Evolutionary conservation across 2,888 invertebrate species (phyloP).

Genomic region (Agonopterix heracliana): DNA sequence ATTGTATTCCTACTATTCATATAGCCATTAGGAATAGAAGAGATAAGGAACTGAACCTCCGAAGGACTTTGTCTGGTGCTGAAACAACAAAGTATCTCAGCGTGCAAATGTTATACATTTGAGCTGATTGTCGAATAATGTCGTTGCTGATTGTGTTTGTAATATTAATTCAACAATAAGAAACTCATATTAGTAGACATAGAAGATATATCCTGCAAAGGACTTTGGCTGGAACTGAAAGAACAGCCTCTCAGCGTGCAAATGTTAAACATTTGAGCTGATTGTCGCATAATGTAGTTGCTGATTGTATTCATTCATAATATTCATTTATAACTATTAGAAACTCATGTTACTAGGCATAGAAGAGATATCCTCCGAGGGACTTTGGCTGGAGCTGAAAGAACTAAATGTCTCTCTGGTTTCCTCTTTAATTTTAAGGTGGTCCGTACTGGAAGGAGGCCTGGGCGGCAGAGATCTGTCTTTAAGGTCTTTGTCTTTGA

Average conservation of each 20-base stretch:
- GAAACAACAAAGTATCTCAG: constrained; percentile 38
- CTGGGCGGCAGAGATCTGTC: constrained; percentile 33
- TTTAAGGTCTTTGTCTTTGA: constrained; percentile 67
- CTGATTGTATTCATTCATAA: no score
- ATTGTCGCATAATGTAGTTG: no score
- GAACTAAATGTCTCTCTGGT: constrained; percentile 86
- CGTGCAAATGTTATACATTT: no score
- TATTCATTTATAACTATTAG: constrained; percentile 16
- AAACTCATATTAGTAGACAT: no score
- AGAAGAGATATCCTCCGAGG: constrained; percentile 69
- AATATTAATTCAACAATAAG: no score
- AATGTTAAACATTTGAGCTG: no score
- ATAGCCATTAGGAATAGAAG: constrained; percentile 40
- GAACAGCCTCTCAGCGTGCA: not conserved
- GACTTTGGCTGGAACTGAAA: no score
- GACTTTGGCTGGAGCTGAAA: constrained; percentile 85
- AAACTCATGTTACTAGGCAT: constrained; percentile 67
- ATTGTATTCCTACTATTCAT: no score
- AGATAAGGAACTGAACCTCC: constrained; percentile 60
- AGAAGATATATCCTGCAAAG: constrained; percentile 5
- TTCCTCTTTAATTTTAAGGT: constrained; percentile 81
- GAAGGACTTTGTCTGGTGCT: constrained; percentile 86
- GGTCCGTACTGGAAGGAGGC: constrained; percentile 62
- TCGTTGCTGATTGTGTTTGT: no score
- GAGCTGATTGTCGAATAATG: no score